These are phyloP conservation scores for Dysdera silvatica DNA, from an alignment of 1,140 invertebrate genomes.

Conservation along the genomic window DNA sequence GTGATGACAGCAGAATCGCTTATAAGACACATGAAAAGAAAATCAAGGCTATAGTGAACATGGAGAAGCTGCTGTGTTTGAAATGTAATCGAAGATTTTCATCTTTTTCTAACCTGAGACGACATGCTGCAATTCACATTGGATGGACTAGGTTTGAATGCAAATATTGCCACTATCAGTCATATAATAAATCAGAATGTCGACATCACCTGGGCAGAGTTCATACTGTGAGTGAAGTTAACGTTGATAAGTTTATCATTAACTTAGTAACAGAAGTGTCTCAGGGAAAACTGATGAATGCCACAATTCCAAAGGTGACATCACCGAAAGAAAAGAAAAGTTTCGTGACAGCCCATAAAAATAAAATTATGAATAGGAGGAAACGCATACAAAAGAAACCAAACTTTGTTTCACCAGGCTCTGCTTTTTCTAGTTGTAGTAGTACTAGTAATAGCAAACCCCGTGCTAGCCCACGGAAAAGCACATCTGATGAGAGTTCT, in stretches of 20 bases:
- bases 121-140: constrained; percentile 44
- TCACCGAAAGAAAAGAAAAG: too few species aligned
- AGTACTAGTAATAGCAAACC: too few species aligned
- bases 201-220: constrained; percentile 38
- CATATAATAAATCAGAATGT: constrained; percentile 43
- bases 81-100: constrained; percentile 40
- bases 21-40: constrained; percentile 26
- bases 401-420: too few species aligned
- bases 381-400: too few species aligned
- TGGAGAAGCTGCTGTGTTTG: constrained; percentile 38
- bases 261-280: too few species aligned
- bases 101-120: constrained; percentile 41
- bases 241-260: constrained; percentile 14
- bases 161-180: constrained; percentile 41
- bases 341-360: too few species aligned
- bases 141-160: constrained; percentile 46
- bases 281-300: too few species aligned
- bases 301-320: too few species aligned
- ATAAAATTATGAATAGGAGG: too few species aligned
- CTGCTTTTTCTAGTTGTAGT: too few species aligned
- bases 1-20: neutral
- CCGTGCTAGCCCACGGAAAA: too few species aligned
- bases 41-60: constrained; percentile 37
- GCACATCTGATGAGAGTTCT: too few species aligned
- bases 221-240: constrained; percentile 29